These are phyloP conservation scores for Diabrotica undecimpunctata DNA, from an alignment of 1,140 invertebrate genomes.

Conservation along the genomic window DNA sequence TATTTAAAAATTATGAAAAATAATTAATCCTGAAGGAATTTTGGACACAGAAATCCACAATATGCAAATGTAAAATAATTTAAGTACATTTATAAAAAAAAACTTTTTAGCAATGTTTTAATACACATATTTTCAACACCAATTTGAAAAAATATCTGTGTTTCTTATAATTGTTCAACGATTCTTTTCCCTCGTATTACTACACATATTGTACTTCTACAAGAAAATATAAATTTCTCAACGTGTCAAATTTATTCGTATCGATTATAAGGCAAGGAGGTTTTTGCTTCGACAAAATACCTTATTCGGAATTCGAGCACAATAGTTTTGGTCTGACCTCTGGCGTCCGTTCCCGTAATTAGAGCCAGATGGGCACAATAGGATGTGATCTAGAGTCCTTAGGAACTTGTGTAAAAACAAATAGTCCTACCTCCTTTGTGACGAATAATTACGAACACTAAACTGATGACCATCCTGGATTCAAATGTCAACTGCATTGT, in stretches of 20 bases:
- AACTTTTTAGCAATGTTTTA: too few relatives aligned
- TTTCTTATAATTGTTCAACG: too few relatives aligned
- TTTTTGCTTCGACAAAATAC: neutral
- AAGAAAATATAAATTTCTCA: too few relatives aligned
- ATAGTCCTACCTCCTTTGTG: neutral
- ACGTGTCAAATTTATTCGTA: neutral
- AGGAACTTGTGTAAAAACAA: neutral
- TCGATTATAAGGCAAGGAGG: neutral
- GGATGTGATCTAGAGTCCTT: neutral
- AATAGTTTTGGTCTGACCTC: neutral
- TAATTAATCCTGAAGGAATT: too few relatives aligned
- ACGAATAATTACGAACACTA: slow-evolving; percentile 2
- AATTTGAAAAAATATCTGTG: too few relatives aligned
- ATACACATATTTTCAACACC: too few relatives aligned
- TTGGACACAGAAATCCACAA: too few relatives aligned
- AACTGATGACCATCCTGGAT: neutral
- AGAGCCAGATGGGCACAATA: neutral
- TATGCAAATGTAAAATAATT: too few relatives aligned
- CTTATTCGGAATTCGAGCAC: neutral
- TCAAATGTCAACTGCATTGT: neutral
- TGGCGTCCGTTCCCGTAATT: neutral
- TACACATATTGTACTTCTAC: too few relatives aligned
- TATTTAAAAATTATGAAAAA: too few relatives aligned
- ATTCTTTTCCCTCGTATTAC: too few relatives aligned
- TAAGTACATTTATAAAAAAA: too few relatives aligned